phyloP scores from a whole-genome alignment of 2,113 vertebrate species.

The Mola mola region DNA sequence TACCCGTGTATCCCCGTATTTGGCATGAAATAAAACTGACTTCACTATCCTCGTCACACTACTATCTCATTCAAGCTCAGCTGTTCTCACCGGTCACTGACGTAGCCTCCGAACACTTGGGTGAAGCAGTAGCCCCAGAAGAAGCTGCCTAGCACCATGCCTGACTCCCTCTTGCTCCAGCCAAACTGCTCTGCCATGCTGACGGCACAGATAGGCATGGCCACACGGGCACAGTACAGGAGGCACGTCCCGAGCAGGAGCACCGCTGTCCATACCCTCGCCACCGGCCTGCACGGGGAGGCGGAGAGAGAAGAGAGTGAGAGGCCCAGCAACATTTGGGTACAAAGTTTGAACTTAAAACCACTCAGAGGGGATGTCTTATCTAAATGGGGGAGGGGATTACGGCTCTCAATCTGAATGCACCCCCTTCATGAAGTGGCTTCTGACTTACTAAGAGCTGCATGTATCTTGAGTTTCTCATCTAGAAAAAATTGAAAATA shows the following conservation, averaged over 20 bases:
- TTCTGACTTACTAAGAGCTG: no score
- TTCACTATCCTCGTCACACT: no score
- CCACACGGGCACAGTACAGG: conserved; percentile 91
- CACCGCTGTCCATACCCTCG: conserved; percentile 86
- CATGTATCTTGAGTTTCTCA: no score
- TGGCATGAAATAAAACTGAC: no score
- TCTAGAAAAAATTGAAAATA: no score
- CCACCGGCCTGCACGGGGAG: conserved; percentile 80
- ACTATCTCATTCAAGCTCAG: background rate
- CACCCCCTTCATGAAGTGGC: no score
- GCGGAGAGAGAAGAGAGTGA: background rate
- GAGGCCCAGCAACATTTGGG: background rate
- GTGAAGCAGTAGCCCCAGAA: conserved; percentile 99
- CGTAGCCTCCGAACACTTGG: conserved; percentile 91
- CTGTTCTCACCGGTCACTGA: conserved; percentile 86
- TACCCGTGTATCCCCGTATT: no score
- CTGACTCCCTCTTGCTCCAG: conserved; percentile 94
- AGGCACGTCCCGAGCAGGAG: conserved; percentile 93
- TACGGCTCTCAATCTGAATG: background rate
- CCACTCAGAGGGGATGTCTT: background rate
- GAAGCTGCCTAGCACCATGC: conserved; percentile 94
- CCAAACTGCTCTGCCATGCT: conserved; percentile 88
- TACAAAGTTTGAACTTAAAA: conserved; percentile 20
- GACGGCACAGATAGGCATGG: conserved; percentile 89
- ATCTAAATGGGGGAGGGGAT: background rate